Evolutionary conservation across 2,888 invertebrate species (phyloP).

Genomic region (Hofmannophila pseudospretella): DNA sequence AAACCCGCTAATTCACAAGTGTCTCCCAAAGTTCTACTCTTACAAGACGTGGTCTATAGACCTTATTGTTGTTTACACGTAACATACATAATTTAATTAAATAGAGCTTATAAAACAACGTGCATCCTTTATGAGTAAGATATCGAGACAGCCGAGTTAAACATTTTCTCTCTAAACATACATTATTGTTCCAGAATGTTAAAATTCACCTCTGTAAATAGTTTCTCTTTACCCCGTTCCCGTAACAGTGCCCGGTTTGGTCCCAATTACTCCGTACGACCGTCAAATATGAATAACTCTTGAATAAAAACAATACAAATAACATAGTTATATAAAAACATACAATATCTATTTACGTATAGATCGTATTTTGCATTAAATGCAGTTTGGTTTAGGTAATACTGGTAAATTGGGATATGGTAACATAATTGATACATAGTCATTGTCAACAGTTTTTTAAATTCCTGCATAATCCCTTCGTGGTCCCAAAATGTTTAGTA

Average conservation of each 20-base stretch:
- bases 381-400: constrained; percentile 46
- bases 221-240: constrained; percentile 42
- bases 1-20: not conserved
- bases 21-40: not conserved
- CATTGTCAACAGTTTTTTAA: constrained; percentile 21
- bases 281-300: constrained; percentile 15
- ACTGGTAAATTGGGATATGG: constrained; percentile 58
- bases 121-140: constrained; percentile 34
- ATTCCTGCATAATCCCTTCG: constrained; percentile 21
- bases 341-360: constrained; percentile 47
- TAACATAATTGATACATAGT: constrained; percentile 62
- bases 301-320: constrained; percentile 32
- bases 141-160: constrained; percentile 50
- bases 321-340: constrained; percentile 31
- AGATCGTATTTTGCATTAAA: constrained; percentile 61
- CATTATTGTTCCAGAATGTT: constrained; percentile 24
- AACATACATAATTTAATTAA: constrained; percentile 22
- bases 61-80: constrained; percentile 24
- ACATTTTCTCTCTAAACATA: constrained; percentile 12
- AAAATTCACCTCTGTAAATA: constrained; percentile 35
- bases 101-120: constrained; percentile 22
- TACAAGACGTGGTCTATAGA: constrained; percentile 26
- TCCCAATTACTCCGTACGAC: constrained; percentile 42
- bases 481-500: constrained; percentile 29
- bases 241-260: constrained; percentile 69